Evolutionary conservation across 2,888 invertebrate species (phyloP).

Genomic region (Catocala fraxini): DNA sequence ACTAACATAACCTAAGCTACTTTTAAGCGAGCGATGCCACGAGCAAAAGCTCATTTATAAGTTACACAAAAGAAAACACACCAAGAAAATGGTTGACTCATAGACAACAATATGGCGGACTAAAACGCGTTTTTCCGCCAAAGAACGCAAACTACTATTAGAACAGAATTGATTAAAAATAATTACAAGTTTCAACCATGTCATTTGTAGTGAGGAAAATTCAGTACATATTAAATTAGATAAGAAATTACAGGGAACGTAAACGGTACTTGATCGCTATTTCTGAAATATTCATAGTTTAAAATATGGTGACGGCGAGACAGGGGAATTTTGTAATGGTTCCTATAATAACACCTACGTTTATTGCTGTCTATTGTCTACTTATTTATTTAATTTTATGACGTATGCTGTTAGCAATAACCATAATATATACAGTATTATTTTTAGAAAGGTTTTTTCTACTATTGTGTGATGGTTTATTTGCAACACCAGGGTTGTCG

Average conservation of each 20-base stretch:
- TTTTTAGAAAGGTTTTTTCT: no score
- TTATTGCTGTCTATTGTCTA: no score
- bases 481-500: no score
- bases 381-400: no score
- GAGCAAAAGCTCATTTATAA: no score
- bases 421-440: no score
- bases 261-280: slow-evolving; percentile 40
- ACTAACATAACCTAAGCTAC: no score
- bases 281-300: slow-evolving; percentile 34
- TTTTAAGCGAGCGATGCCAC: no score
- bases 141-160: slow-evolving; percentile 38
- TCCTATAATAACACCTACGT: no score
- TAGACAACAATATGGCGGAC: slow-evolving; percentile 37
- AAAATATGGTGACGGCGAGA: slow-evolving; percentile 11
- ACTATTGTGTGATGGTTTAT: no score
- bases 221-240: slow-evolving; percentile 34
- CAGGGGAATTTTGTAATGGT: slow-evolving; percentile 8
- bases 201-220: slow-evolving; percentile 35
- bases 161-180: slow-evolving; percentile 47
- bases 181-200: slow-evolving; percentile 44
- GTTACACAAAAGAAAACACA: neutral
- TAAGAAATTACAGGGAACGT: slow-evolving; percentile 45
- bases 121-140: slow-evolving; percentile 39
- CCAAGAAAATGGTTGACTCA: slow-evolving; percentile 18
- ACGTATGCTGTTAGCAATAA: no score